phyloP scores from a whole-genome alignment of 2,113 vertebrate species.

The Boulengeromyrus knoepffleri region DNA sequence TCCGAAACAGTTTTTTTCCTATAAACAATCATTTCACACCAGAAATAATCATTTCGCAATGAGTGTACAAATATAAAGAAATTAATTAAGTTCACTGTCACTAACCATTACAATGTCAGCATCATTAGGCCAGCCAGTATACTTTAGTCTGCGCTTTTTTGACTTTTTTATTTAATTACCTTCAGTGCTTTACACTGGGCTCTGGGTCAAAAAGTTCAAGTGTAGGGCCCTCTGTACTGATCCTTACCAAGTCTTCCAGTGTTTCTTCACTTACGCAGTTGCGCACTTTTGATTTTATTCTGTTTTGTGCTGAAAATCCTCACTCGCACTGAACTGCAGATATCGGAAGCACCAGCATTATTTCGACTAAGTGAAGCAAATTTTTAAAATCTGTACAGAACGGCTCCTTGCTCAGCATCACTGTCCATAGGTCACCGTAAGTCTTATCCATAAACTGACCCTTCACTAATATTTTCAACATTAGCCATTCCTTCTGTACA shows the following conservation, averaged over 20 bases:
- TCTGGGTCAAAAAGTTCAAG: conserved; percentile 10
- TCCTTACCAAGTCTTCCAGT: conserved; percentile 4
- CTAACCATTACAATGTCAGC: conserved; percentile 1
- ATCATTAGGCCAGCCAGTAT: conserved; percentile 15
- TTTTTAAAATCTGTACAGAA: conserved; percentile 1
- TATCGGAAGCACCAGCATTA: conserved; percentile 2
- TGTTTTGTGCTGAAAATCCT: conserved; percentile 16
- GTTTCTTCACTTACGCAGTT: too few species aligned
- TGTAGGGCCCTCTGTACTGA: conserved; percentile 9
- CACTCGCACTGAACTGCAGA: not conserved
- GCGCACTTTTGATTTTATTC: not conserved
- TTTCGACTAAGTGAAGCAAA: not conserved
- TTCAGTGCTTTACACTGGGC: not conserved
- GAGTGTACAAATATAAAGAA: not conserved
- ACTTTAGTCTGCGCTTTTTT: conserved; percentile 8
- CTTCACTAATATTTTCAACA: not conserved
- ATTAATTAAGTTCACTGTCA: not conserved
- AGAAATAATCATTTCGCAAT: not conserved
- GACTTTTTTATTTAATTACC: too few species aligned
- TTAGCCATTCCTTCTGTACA: not conserved
- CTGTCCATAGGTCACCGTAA: conserved; percentile 1
- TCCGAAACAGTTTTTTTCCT: too few species aligned
- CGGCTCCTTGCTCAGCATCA: not conserved
- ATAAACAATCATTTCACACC: not conserved
- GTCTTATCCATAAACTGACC: conserved; percentile 7